Conservation (phyloP, 2,797 vertebrate genomes). For the Hydrocynus forskahlii region DNA sequence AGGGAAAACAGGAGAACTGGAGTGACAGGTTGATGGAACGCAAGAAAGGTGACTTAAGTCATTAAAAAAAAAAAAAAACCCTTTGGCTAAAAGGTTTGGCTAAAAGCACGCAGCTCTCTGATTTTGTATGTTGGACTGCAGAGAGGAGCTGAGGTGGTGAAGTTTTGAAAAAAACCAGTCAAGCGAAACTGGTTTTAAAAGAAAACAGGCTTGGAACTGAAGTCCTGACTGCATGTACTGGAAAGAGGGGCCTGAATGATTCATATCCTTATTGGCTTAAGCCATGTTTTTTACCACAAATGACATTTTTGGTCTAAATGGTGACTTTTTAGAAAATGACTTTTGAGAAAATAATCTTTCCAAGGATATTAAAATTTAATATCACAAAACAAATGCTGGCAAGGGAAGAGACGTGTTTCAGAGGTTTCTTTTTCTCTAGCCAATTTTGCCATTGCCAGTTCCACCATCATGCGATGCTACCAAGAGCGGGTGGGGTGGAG, state of each 20-base stretch:
- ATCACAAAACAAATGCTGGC: neutral
- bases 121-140: neutral
- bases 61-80: neutral
- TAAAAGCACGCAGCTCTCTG: neutral
- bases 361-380: neutral
- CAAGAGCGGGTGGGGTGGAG: neutral
- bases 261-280: neutral
- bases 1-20: neutral
- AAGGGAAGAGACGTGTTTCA: neutral
- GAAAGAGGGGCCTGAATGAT: neutral
- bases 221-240: neutral
- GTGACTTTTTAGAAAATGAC: neutral
- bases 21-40: neutral
- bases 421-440: neutral
- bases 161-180: slow-evolving; percentile 2
- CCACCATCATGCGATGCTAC: neutral
- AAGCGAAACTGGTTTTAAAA: neutral
- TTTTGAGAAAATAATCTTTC: neutral
- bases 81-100: neutral
- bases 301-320: neutral
- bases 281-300: neutral
- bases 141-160: neutral
- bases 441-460: neutral
- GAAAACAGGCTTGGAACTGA: neutral
- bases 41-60: neutral